Conservation (phyloP, 2,888 invertebrate species). For the Ophion ventricosus region DNA sequence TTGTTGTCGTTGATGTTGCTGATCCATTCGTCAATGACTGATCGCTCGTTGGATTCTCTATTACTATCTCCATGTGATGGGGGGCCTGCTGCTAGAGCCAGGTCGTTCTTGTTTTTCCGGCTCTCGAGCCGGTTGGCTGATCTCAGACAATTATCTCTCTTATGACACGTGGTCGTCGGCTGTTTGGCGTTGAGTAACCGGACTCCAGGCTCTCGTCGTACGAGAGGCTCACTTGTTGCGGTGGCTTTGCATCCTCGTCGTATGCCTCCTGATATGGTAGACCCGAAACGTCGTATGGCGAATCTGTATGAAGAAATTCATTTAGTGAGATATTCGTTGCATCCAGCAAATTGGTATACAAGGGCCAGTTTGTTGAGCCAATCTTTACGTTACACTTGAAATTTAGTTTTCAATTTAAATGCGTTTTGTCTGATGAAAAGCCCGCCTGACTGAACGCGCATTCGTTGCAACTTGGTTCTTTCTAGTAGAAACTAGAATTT, state of each 20-base stretch:
- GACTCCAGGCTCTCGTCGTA: constrained; percentile 97
- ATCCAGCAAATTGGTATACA: too few relatives aligned
- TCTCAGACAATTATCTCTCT: constrained; percentile 96
- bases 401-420: too few relatives aligned
- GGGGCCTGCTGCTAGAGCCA: constrained; percentile 83
- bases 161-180: constrained; percentile 95
- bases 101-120: constrained; percentile 81
- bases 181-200: constrained; percentile 97
- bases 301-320: constrained; percentile 86
- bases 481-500: too few relatives aligned
- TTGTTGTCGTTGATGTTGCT: too few relatives aligned
- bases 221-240: constrained; percentile 93
- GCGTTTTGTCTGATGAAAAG: too few relatives aligned
- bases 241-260: constrained; percentile 92
- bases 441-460: too few relatives aligned
- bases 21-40: constrained; percentile 59
- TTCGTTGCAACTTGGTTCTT: too few relatives aligned
- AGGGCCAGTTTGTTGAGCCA: too few relatives aligned
- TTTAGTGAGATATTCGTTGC: background rate
- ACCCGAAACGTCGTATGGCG: constrained; percentile 97
- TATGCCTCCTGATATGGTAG: constrained; percentile 93
- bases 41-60: constrained; percentile 75
- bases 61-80: constrained; percentile 80
- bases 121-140: constrained; percentile 82
- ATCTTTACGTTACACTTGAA: too few relatives aligned